Evolutionary conservation across 2,888 invertebrate genomes (phyloP), one percentile per base, ranked within the genome.

Genomic region (Agrilus cyanescens): DNA sequence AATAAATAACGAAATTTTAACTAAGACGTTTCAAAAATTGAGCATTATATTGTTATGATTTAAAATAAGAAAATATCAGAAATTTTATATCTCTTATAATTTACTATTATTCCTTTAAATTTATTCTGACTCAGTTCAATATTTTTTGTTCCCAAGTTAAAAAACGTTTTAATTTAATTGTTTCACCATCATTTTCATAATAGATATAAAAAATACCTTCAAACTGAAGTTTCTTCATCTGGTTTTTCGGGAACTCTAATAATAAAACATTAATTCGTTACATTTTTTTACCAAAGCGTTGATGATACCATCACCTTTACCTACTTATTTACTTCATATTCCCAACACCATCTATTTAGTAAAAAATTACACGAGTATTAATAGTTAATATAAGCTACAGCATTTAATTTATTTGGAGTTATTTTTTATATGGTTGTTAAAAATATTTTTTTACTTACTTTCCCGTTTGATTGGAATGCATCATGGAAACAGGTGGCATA

Each of bases 301-400:
- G 32, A 41, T 44, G 39, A 25, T 32, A 39, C 32, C 38, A 44
- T 50, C 47, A 55, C 52, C 53, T 40, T 45, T 13, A 33, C 25
- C 59, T 59, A 60, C 51, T 64, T 61, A 53, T 65, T 63, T 59
- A 60, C 57, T 48, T 57, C 55, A 53, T 67, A 66, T 53, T 63
- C 65, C 67, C 67, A 66, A 63, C 65, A 66, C 67, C 67, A 66
- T 56, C 66, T 67, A 59, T 34, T 10, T 37, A 18, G 41, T 42
- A 51, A 49, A 20, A 2, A 52, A 42, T 44, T 32, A 32, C 40
- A 40, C n/a, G 33, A 43, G 45, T 45, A 47, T 44, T 46, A 44
- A 30, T 38, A 38, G 15, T 35, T 18, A 37, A 32, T 37, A 14
- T 34, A 25, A 30, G 13, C 10, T 14, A 15, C 16, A 20, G 5